These are phyloP conservation scores for Brachystomella parvula DNA, from an alignment of 1,140 invertebrate genomes.

Conservation along the genomic window DNA sequence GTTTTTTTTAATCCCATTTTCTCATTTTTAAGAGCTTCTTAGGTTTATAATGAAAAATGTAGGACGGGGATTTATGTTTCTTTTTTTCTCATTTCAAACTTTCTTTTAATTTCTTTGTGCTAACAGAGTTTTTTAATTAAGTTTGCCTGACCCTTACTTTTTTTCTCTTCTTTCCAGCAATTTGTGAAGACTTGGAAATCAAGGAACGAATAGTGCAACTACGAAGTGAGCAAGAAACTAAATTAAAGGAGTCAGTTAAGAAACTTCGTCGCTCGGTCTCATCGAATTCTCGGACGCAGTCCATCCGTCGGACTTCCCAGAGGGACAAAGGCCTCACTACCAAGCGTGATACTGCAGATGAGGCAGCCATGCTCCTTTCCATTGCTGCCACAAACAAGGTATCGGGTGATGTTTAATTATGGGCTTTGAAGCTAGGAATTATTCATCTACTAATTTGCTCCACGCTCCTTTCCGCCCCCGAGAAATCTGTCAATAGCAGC, in stretches of 20 bases:
- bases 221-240: constrained; percentile 80
- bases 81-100: background rate
- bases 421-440: too few relatives aligned
- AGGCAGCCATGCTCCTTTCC: constrained; percentile 53
- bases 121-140: background rate
- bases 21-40: too few relatives aligned
- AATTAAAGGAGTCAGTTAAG: constrained; percentile 53
- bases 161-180: constrained; percentile 54
- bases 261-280: constrained; percentile 48
- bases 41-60: too few relatives aligned
- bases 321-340: constrained; percentile 86
- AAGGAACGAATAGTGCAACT: constrained; percentile 80
- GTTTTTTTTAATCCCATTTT: too few relatives aligned
- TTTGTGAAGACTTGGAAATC: constrained; percentile 90
- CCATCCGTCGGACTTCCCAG: constrained; percentile 85
- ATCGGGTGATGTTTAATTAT: too few relatives aligned
- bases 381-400: background rate
- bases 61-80: background rate
- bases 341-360: constrained; percentile 90
- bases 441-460: too few relatives aligned
- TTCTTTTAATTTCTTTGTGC: background rate
- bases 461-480: too few relatives aligned
- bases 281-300: constrained; percentile 60
- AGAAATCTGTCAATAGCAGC: too few relatives aligned
- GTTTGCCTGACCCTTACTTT: background rate